phyloP scores from a whole-genome alignment of 2,797 vertebrate species.

The Eurystomus glaucurus region DNA sequence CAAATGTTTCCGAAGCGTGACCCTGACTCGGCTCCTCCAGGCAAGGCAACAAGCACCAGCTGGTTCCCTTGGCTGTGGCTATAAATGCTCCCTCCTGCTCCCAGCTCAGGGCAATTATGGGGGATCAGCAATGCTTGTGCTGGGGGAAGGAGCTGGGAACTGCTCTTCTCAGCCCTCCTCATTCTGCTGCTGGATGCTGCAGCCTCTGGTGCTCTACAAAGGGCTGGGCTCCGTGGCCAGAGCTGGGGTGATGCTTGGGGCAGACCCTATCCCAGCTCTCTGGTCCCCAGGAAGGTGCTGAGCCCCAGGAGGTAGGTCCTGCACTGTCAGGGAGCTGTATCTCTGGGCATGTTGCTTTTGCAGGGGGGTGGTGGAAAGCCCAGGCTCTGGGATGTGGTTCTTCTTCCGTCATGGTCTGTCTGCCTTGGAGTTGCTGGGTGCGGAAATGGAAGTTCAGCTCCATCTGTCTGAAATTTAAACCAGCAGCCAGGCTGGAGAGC shows the following conservation, averaged over 20 bases:
- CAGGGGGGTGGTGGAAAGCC: conserved; percentile 26
- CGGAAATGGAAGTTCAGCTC: conserved; percentile 5
- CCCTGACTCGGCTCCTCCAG: not conserved
- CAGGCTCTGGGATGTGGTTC: not conserved
- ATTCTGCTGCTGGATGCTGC: not conserved
- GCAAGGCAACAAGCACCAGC: not conserved
- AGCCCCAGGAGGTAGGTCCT: not conserved
- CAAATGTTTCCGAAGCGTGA: not conserved
- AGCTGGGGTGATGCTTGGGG: accelerated
- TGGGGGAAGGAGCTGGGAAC: not conserved
- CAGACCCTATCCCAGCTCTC: not conserved
- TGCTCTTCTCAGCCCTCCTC: not conserved
- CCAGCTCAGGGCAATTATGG: not conserved
- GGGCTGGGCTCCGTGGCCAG: not conserved
- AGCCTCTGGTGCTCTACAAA: not conserved
- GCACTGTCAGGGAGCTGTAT: accelerated
- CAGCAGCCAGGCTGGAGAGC: not conserved
- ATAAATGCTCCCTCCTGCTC: not conserved
- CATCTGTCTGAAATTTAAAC: not conserved
- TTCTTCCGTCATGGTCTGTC: not conserved
- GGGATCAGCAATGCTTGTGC: not conserved
- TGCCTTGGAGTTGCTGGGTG: conserved; percentile 21
- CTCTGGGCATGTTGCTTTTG: not conserved
- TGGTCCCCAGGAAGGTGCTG: accelerated
- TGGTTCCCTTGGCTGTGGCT: not conserved